A percentile compares a stretch with the other conserved stretches of the same genome.
phyloP scores from a whole-genome alignment of 1,140 invertebrate genomes.

The Nilaparvata lugens region DNA sequence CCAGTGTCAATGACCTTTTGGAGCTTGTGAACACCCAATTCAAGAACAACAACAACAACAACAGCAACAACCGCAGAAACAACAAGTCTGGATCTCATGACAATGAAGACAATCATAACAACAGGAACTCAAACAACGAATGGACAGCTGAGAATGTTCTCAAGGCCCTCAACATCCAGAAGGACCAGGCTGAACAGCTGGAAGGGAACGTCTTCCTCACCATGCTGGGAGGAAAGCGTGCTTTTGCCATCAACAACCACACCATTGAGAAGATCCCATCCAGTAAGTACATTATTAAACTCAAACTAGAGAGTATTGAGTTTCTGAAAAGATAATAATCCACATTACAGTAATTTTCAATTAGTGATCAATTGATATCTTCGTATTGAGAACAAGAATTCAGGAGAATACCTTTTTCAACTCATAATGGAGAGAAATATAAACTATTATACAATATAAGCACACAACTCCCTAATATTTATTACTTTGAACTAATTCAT shows the following conservation, averaged over 20 bases:
- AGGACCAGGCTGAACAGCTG: constrained; percentile 40
- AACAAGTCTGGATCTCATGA: neutral
- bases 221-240: constrained; percentile 35
- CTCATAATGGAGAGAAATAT: neutral
- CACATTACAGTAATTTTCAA: too few species aligned
- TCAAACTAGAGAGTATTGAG: too few species aligned
- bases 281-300: constrained; percentile 27
- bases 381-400: neutral
- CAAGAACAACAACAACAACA: constrained; percentile 13
- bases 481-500: neutral
- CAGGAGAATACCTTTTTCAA: too few species aligned
- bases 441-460: neutral
- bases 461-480: too few species aligned
- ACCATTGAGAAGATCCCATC: constrained; percentile 39
- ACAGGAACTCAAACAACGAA: constrained; percentile 16
- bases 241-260: constrained; percentile 45
- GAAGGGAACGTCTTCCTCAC: constrained; percentile 45
- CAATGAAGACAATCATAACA: too few species aligned
- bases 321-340: too few species aligned
- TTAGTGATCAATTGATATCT: too few species aligned
- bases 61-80: neutral
- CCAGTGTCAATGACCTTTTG: too few species aligned
- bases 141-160: constrained; percentile 42
- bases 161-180: constrained; percentile 45
- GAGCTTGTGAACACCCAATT: constrained; percentile 22